These are phyloP conservation scores for Gobionotothen gibberifrons DNA, from an alignment of 2,797 vertebrate genomes.

Conservation along the genomic window DNA sequence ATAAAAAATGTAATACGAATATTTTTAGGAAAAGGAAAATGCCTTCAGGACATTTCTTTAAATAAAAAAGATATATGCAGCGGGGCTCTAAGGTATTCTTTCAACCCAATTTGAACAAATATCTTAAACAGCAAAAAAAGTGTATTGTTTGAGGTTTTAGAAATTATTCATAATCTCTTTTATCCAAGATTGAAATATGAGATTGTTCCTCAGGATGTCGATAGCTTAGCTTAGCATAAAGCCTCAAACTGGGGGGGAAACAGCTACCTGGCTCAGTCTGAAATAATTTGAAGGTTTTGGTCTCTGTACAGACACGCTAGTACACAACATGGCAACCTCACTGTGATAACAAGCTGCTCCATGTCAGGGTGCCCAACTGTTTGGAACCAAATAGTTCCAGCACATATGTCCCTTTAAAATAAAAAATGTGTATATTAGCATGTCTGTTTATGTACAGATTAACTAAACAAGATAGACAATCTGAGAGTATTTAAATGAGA, in stretches of 20 bases:
- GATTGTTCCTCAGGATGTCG: neutral
- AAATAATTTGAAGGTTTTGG: neutral
- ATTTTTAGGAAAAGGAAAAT: conserved; percentile 1
- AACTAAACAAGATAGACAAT: neutral
- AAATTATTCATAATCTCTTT: neutral
- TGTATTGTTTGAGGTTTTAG: neutral
- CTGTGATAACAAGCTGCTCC: neutral
- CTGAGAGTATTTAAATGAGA: neutral
- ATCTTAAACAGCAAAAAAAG: neutral
- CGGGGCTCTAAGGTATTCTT: neutral
- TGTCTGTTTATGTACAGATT: neutral
- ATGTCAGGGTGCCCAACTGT: neutral
- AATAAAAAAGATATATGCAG: conserved; percentile 8
- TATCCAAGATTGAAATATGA: neutral
- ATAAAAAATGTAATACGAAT: too few species aligned
- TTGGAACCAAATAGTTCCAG: neutral
- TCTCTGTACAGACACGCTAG: neutral
- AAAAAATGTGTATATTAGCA: neutral
- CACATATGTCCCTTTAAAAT: neutral
- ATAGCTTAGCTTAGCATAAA: neutral
- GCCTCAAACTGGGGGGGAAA: neutral
- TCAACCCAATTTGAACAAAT: neutral
- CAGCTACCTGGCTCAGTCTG: neutral
- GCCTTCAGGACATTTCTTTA: neutral
- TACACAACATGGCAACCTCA: neutral